Base-by-base conservation (phyloP, 2,888 invertebrate genomes). In the Gastracanthus pulcherrimus region DNA sequence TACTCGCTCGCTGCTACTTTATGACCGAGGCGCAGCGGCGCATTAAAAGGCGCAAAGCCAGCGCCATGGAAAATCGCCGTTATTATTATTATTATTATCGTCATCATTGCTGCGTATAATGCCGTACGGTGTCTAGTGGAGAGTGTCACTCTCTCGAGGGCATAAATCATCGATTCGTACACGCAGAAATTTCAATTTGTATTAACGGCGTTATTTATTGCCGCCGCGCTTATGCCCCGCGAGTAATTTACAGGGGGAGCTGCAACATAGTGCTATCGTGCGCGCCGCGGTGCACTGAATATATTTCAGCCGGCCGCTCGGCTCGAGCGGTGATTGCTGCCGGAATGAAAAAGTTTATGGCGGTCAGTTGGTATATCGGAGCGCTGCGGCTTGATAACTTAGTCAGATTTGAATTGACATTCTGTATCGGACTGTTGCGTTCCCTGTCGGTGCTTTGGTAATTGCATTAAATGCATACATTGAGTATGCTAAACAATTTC, bases 161-260 rank as follows among this genome's bases (percentile, higher is more conserved):
- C n/a, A 36, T 77, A 71, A 71, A 78, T 78, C 71, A 78, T 78
- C 64, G 31, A 71, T 58, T 69, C 38, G 29, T 23, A 58, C 62
- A 19, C 41, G 60, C 23, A 6, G 51, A 51, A 69, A 60, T 69
- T 75, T 80, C 75, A 80, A 80, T 75, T 80, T 75, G 75, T 75
- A 60, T 74, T 74, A 36, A 45, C 34, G 19, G 6, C 48, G 36
- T 48, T 79, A 79, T 71, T 77, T 64, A 77, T 71, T 51, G 36
- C 48, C 31, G 29, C 11, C 16, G 23, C 6, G 19, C 13, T 19
- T 16, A n/a, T 2, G 34, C 31, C 1, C 5, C 16, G 29, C 29
- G 67, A 67, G 76, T 76, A 76, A 76, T 76, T 76, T 67, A 76
- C 55, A 58, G 45, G n/a, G n/a, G 62, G 19, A 26, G 9, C 34